Conservation (phyloP, 2,113 vertebrate genomes). For the Panurus biarmicus region DNA sequence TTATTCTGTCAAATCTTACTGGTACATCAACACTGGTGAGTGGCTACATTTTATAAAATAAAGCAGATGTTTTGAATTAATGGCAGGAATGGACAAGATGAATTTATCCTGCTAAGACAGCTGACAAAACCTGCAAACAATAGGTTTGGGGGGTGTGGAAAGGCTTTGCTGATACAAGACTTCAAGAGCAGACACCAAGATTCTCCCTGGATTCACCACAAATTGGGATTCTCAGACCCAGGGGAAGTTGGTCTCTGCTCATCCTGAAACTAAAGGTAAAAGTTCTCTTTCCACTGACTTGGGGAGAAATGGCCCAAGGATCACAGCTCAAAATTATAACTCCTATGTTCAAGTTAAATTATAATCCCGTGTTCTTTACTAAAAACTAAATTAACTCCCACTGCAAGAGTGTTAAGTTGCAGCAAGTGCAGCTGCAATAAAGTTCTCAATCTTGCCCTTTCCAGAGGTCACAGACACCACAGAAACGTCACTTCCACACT, state of each 20-base stretch:
- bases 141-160: not conserved
- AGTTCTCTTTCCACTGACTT: not conserved
- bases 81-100: not conserved
- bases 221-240: not conserved
- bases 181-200: not conserved
- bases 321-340: not conserved
- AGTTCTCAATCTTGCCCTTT: not conserved
- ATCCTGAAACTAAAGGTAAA: not conserved
- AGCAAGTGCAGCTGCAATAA: not conserved
- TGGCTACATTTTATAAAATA: not conserved
- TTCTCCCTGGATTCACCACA: not conserved
- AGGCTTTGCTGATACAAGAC: not conserved
- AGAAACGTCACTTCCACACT: not conserved
- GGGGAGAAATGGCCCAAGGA: not conserved
- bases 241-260: not conserved
- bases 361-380: not conserved
- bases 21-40: not conserved
- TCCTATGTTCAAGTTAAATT: not conserved
- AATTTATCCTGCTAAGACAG: not conserved
- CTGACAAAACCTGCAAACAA: not conserved
- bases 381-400: not conserved
- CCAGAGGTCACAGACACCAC: not conserved
- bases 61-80: not conserved
- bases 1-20: not conserved
- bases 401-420: not conserved